These are phyloP conservation scores for Euleptes europaea DNA, from an alignment of 2,113 vertebrate species.

Conservation along the genomic window DNA sequence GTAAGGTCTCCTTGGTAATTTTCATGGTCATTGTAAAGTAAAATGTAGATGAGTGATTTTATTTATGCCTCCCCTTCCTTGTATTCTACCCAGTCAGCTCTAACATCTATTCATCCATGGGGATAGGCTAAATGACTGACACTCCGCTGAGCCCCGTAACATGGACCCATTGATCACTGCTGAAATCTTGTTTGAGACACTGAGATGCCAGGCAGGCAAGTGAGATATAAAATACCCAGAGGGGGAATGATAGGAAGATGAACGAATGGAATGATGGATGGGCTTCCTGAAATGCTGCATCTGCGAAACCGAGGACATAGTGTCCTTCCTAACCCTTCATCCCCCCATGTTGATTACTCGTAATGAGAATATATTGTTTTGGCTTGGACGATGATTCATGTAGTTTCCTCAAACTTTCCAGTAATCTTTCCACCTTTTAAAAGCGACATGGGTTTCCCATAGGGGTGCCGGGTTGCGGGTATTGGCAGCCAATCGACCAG, in stretches of 20 bases:
- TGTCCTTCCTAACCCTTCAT: not conserved
- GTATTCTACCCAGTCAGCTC: not conserved
- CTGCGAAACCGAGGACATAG: not conserved
- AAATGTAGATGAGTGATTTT: not conserved
- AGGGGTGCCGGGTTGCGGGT: too few relatives aligned
- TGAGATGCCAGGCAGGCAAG: not conserved
- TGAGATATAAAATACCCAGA: not conserved
- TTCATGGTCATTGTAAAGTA: not conserved
- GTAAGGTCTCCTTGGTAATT: not conserved
- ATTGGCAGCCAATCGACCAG: too few relatives aligned
- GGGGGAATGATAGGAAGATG: not conserved
- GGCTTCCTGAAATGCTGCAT: not conserved
- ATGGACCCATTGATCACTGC: not conserved
- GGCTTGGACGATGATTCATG: not conserved
- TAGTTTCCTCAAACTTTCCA: not conserved
- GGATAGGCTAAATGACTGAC: accelerated
- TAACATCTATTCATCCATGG: not conserved
- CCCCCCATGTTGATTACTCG: not conserved
- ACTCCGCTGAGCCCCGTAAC: not conserved
- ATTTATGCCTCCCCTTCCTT: not conserved
- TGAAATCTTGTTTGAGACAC: constrained; percentile 2
- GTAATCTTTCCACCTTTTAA: not conserved
- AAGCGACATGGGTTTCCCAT: too few relatives aligned
- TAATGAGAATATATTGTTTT: not conserved
- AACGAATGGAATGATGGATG: not conserved